These are phyloP conservation scores for Petrocephalus sullivani DNA, from an alignment of 2,797 vertebrate genomes.

Conservation along the genomic window DNA sequence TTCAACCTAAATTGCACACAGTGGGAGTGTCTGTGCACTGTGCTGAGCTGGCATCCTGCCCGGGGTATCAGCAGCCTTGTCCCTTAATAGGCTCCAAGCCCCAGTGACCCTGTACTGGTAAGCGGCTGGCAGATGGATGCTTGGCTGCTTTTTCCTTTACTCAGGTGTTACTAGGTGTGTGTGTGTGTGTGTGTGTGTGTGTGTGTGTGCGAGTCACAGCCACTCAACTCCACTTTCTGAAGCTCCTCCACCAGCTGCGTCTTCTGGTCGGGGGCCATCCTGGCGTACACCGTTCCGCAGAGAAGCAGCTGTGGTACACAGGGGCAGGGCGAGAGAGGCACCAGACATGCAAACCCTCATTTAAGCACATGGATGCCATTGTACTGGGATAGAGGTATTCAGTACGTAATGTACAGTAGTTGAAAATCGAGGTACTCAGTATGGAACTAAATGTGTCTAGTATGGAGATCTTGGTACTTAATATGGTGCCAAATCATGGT, in stretches of 20 bases:
- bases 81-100: neutral
- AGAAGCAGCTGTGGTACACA: slow-evolving; percentile 29
- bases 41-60: neutral
- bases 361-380: neutral
- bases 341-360: slow-evolving; percentile 1
- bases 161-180: neutral
- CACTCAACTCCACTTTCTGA: slow-evolving; percentile 41
- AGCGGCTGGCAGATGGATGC: neutral
- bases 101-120: neutral
- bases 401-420: neutral
- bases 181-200: neutral
- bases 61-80: neutral
- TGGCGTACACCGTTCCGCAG: slow-evolving; percentile 37
- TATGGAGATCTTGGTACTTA: neutral
- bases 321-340: neutral
- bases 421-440: neutral
- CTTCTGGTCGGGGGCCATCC: slow-evolving; percentile 43
- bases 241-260: slow-evolving; percentile 38
- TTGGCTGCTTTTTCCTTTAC: neutral
- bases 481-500: neutral
- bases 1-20: neutral
- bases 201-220: neutral
- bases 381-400: neutral
- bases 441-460: neutral
- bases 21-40: neutral